These are phyloP conservation scores for Phalacrocorax pelagicus DNA, from an alignment of 2,113 vertebrate species.

Conservation along the genomic window DNA sequence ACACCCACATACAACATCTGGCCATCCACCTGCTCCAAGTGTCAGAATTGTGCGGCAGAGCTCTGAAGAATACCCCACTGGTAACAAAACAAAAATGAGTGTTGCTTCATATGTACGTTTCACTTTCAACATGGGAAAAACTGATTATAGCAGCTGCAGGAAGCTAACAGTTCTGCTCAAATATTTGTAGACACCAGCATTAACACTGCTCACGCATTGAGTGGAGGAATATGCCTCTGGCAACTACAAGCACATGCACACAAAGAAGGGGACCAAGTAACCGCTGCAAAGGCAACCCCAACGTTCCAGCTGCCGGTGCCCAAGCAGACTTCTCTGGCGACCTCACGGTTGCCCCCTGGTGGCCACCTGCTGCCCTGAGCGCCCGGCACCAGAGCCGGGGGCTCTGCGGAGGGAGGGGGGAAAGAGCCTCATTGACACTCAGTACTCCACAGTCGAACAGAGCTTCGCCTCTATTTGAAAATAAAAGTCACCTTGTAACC, in stretches of 20 bases:
- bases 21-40: not conserved
- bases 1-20: not conserved
- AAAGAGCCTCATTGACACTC: not conserved
- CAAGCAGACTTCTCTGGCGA: not conserved
- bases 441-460: not conserved
- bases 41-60: not conserved
- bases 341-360: not conserved
- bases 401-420: accelerated
- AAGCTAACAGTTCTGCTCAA: not conserved
- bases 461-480: not conserved
- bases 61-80: not conserved
- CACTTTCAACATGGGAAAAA: not conserved
- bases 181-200: not conserved
- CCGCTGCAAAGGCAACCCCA: too few relatives aligned
- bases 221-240: too few relatives aligned
- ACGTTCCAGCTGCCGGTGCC: not conserved
- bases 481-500: not conserved
- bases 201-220: accelerated
- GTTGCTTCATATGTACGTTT: accelerated
- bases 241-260: not conserved
- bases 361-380: not conserved
- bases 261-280: not conserved
- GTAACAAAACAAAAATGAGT: not conserved
- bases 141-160: not conserved
- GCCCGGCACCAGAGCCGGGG: too few relatives aligned